These are phyloP conservation scores for Epirrita christyi DNA, from an alignment of 2,888 invertebrate genomes.

Conservation along the genomic window DNA sequence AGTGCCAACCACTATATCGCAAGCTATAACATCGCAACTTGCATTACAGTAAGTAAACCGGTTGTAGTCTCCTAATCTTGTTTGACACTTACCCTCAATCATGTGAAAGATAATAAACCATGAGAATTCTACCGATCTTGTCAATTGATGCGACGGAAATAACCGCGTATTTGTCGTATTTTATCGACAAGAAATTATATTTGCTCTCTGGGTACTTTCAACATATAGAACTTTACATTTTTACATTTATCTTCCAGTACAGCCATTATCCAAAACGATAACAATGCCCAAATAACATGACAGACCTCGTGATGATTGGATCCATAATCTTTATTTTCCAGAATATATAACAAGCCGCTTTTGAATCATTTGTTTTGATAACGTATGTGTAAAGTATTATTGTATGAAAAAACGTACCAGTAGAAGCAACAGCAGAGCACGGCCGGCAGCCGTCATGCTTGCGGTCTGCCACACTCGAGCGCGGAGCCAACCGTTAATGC, in stretches of 20 bases:
- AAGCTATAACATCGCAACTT: constrained; percentile 13
- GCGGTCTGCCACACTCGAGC: constrained; percentile 82
- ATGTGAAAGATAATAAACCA: constrained; percentile 17
- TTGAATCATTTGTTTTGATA: constrained; percentile 1
- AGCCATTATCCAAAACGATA: background rate
- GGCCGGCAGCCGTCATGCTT: constrained; percentile 80
- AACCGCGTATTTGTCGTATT: background rate
- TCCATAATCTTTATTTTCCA: background rate
- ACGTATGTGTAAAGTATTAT: constrained; percentile 1
- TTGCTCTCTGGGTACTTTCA: background rate
- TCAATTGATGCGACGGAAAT: background rate
- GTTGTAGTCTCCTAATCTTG: constrained; percentile 23
- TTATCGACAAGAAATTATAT: background rate
- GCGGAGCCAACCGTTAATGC: constrained; percentile 82
- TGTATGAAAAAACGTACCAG: constrained; percentile 64
- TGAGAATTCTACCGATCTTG: constrained; percentile 5
- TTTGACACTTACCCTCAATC: constrained; percentile 25
- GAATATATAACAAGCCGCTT: background rate
- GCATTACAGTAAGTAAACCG: constrained; percentile 23
- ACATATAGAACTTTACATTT: background rate
- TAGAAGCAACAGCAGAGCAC: constrained; percentile 74
- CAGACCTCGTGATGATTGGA: background rate
- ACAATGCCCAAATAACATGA: background rate
- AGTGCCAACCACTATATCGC: constrained; percentile 20
- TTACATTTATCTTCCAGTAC: background rate